Conservation (phyloP, 2,888 invertebrate species). For the Deilephila elpenor region DNA sequence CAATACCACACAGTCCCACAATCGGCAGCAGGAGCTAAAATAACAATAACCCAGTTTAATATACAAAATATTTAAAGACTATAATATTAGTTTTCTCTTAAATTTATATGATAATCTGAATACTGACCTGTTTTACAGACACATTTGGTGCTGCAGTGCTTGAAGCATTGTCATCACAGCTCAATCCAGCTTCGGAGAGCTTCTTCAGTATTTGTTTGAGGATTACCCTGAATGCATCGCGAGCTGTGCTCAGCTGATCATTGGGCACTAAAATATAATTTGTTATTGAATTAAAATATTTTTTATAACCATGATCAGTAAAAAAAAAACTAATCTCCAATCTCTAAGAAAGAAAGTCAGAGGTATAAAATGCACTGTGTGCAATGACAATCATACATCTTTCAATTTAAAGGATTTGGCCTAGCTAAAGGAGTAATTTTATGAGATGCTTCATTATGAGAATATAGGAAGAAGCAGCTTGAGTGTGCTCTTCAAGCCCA, state of each 20-base stretch:
- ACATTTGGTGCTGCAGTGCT: conserved; percentile 75
- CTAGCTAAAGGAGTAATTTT: no score
- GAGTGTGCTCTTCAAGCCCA: no score
- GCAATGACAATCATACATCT: no score
- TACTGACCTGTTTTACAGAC: conserved; percentile 76
- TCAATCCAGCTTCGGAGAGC: conserved; percentile 76
- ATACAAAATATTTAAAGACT: background rate
- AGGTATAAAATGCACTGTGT: no score
- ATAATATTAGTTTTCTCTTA: no score
- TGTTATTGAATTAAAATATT: background rate
- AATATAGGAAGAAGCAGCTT: no score
- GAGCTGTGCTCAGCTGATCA: conserved; percentile 88
- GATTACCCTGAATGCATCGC: conserved; percentile 78
- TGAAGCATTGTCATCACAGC: conserved; percentile 69
- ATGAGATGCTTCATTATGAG: no score
- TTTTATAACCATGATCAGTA: conserved; percentile 30
- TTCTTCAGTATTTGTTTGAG: conserved; percentile 78
- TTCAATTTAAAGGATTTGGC: no score
- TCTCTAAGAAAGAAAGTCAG: no score
- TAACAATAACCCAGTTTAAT: conserved; percentile 32
- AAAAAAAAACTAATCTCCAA: no score
- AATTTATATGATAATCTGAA: background rate
- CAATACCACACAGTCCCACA: conserved; percentile 88
- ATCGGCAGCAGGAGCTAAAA: conserved; percentile 87
- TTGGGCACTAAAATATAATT: conserved; percentile 84